phyloP scores from a whole-genome alignment of 2,888 invertebrate genomes.

The Trichogramma evanescens region DNA sequence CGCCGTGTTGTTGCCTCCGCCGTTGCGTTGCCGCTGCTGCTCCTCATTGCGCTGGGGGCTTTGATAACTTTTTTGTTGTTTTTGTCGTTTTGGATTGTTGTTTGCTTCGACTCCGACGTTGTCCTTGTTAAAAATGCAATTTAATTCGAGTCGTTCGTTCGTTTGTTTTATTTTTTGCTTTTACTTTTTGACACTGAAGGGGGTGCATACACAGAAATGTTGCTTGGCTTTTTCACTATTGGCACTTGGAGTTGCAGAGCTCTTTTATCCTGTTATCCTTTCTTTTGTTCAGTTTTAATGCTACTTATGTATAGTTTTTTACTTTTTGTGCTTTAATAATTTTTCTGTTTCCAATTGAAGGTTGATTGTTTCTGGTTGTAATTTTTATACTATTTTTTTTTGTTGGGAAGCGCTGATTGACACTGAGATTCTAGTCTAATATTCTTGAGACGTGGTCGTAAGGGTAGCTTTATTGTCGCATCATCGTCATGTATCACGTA shows the following conservation, averaged over 20 bases:
- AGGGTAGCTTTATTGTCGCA: constrained; percentile 46
- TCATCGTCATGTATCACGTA: constrained; percentile 39
- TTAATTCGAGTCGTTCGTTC: constrained; percentile 6
- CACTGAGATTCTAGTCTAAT: constrained; percentile 31
- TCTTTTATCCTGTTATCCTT: constrained; percentile 5
- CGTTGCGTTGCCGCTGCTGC: not conserved
- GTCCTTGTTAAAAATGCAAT: not conserved
- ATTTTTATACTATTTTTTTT: constrained; percentile 21
- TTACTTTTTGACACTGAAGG: not conserved
- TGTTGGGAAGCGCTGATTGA: constrained; percentile 42
- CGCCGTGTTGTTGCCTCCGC: constrained; percentile 9
- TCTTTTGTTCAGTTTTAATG: constrained; percentile 17
- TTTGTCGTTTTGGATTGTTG: too few species aligned
- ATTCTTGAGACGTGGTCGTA: constrained; percentile 36
- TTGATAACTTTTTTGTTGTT: too few species aligned
- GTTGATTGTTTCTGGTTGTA: constrained; percentile 11
- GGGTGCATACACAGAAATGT: not conserved
- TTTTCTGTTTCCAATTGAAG: not conserved
- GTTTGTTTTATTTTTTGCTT: constrained; percentile 10
- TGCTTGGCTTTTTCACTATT: not conserved
- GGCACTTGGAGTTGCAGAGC: too few species aligned
- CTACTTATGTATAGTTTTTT: constrained; percentile 18
- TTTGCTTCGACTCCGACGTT: not conserved
- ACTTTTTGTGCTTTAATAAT: constrained; percentile 11
- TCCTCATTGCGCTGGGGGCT: not conserved